Evolutionary conservation across 2,113 vertebrate genomes (phyloP).

Genomic region (Petroica traversi): DNA sequence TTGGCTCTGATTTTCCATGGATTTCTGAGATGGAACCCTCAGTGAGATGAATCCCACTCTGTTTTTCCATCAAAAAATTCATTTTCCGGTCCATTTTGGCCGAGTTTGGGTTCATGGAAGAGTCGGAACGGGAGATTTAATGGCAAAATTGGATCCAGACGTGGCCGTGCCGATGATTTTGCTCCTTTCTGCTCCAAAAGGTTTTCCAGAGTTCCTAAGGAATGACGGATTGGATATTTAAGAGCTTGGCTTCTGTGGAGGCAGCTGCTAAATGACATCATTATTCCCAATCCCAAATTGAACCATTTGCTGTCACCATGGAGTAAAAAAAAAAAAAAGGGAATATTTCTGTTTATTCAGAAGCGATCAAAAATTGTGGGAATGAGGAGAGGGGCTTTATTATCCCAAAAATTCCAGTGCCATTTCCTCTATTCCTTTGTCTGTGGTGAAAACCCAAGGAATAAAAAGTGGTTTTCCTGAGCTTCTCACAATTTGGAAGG

Average conservation of each 20-base stretch:
- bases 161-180: not conserved
- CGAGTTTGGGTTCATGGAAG: not conserved
- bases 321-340: not conserved
- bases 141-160: not conserved
- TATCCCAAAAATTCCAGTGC: not conserved
- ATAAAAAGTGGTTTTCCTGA: not conserved
- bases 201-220: not conserved
- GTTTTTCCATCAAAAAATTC: not conserved
- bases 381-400: not conserved
- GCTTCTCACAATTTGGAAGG: too few species aligned
- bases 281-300: not conserved
- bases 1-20: not conserved
- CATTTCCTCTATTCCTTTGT: not conserved
- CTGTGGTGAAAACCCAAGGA: not conserved
- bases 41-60: not conserved
- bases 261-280: not conserved
- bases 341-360: not conserved
- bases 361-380: not conserved
- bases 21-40: not conserved
- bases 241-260: not conserved
- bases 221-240: not conserved
- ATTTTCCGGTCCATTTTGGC: not conserved
- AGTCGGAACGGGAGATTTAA: not conserved
- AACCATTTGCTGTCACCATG: not conserved
- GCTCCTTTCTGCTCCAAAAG: not conserved